These are phyloP conservation scores for Corydoras sp. DNA, from an alignment of 2,113 vertebrate species.

Conservation along the genomic window DNA sequence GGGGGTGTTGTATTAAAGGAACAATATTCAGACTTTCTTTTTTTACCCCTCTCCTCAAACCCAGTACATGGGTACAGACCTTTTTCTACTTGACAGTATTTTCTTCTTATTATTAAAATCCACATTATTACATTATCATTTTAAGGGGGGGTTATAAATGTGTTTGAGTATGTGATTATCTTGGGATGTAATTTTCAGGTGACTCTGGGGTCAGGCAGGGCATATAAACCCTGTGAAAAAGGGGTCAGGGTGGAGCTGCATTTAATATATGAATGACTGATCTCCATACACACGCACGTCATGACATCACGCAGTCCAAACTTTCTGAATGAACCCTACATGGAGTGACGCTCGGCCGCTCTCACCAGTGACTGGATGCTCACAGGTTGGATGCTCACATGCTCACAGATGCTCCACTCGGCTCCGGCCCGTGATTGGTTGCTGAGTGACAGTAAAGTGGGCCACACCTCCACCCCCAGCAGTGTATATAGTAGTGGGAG, in stretches of 20 bases:
- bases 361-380: neutral
- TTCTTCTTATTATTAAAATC: too few species aligned
- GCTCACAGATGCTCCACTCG: neutral
- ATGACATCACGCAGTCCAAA: neutral
- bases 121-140: too few species aligned
- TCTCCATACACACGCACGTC: neutral
- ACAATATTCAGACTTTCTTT: too few species aligned
- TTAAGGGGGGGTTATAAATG: too few species aligned
- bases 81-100: too few species aligned
- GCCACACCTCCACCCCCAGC: conserved; percentile 66
- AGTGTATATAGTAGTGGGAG: conserved; percentile 74
- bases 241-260: neutral
- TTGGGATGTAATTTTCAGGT: too few species aligned
- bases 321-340: neutral
- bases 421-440: conserved; percentile 65
- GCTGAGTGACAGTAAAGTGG: conserved; percentile 65
- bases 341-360: neutral
- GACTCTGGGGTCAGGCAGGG: too few species aligned
- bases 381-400: neutral
- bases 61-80: too few species aligned
- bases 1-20: too few species aligned
- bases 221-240: neutral
- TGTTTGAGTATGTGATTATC: too few species aligned
- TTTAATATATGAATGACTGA: neutral
- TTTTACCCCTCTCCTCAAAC: too few species aligned